These are phyloP conservation scores for Latheticus oryzae DNA, from an alignment of 2,888 invertebrate species.

Conservation along the genomic window DNA sequence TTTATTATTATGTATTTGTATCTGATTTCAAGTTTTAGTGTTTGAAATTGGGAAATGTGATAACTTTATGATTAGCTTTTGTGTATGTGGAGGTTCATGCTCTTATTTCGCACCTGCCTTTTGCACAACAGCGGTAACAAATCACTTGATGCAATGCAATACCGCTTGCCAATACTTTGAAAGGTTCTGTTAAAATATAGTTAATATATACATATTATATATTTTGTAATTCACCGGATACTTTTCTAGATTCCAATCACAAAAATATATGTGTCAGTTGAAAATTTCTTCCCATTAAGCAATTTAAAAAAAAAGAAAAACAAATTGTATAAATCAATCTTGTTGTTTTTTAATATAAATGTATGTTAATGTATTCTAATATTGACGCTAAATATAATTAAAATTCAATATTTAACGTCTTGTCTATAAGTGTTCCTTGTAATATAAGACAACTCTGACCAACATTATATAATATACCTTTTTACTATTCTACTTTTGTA, in stretches of 20 bases:
- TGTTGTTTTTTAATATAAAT: slow-evolving; percentile 64
- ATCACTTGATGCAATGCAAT: slow-evolving; percentile 48
- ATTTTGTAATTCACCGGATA: slow-evolving; percentile 60
- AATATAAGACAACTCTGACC: slow-evolving; percentile 43
- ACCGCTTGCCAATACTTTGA: slow-evolving; percentile 56
- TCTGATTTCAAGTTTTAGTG: slow-evolving; percentile 45
- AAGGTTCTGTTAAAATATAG: slow-evolving; percentile 57
- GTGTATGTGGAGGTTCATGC: slow-evolving; percentile 52
- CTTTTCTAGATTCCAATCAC: slow-evolving; percentile 59
- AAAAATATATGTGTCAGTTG: slow-evolving; percentile 59
- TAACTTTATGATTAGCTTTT: slow-evolving; percentile 51
- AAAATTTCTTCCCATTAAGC: slow-evolving; percentile 59
- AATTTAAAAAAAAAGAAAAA: slow-evolving; percentile 55
- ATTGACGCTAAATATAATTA: slow-evolving; percentile 63
- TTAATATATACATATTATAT: slow-evolving; percentile 57
- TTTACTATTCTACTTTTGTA: slow-evolving; percentile 47
- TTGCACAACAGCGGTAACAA: slow-evolving; percentile 57
- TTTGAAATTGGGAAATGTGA: slow-evolving; percentile 53
- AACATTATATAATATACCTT: slow-evolving; percentile 44
- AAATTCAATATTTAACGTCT: slow-evolving; percentile 57
- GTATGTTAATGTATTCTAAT: slow-evolving; percentile 64
- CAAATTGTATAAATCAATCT: slow-evolving; percentile 63
- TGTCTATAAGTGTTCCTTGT: slow-evolving; percentile 51
- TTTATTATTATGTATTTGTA: slow-evolving; percentile 40
- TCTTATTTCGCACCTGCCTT: slow-evolving; percentile 60